phyloP scores from a whole-genome alignment of 2,797 vertebrate species.

The Pelodytes ibericus region DNA sequence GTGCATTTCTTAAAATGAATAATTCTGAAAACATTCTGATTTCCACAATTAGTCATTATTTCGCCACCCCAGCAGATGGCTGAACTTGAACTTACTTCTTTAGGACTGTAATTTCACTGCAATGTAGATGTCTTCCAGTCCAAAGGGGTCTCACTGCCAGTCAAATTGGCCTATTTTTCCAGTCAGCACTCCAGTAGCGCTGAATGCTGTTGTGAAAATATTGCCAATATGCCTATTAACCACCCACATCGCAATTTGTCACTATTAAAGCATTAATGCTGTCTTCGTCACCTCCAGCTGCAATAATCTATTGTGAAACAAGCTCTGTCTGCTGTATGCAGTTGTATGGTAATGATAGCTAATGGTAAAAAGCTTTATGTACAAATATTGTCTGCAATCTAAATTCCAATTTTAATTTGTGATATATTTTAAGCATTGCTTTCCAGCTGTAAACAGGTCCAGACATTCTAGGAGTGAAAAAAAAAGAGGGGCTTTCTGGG shows the following conservation, averaged over 20 bases:
- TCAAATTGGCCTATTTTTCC: not conserved
- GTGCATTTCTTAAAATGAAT: not conserved
- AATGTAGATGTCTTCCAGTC: not conserved
- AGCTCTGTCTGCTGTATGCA: not conserved
- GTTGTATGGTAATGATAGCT: not conserved
- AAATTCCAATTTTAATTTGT: too few relatives aligned
- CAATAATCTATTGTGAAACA: not conserved
- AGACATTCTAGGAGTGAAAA: too few relatives aligned
- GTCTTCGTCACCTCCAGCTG: not conserved
- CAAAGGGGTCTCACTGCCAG: not conserved
- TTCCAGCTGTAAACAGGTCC: too few relatives aligned
- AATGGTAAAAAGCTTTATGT: too few relatives aligned
- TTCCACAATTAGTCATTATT: not conserved
- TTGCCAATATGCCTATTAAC: not conserved
- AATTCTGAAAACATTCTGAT: not conserved
- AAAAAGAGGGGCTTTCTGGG: too few relatives aligned
- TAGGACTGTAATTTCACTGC: not conserved
- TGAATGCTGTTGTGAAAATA: not conserved
- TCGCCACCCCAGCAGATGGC: slow-evolving; percentile 8
- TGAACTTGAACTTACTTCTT: not conserved
- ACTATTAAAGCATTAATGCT: slow-evolving; percentile 1
- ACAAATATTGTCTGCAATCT: too few relatives aligned
- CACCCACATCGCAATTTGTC: not conserved
- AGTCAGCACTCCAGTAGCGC: not conserved
- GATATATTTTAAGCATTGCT: too few relatives aligned